Conservation (phyloP, 2,797 vertebrate species). For the Microctenopoma steveboyesi region DNA sequence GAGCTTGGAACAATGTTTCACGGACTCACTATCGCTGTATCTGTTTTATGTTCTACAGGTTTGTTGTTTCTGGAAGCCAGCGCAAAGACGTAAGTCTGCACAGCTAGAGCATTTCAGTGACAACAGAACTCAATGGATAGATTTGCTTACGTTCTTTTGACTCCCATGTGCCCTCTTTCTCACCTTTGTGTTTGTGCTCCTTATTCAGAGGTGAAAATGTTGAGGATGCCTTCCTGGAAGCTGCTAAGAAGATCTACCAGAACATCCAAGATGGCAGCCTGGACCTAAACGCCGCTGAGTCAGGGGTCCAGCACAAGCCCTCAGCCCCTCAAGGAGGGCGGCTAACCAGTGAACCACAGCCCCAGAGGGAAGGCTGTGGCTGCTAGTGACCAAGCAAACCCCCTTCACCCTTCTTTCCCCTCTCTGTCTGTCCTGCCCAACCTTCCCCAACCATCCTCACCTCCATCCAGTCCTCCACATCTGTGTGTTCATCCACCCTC, state of each 20-base stretch:
- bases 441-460: constrained; percentile 49
- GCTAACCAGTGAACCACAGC: constrained; percentile 98
- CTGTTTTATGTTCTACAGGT: constrained; percentile 78
- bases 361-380: constrained; percentile 98
- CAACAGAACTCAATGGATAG: neutral
- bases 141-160: neutral
- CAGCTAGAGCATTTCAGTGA: neutral
- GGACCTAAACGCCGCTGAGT: constrained; percentile 98
- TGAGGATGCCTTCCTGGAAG: constrained; percentile 98
- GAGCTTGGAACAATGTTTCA: constrained; percentile 22
- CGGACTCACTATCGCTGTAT: constrained; percentile 17
- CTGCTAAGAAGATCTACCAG: constrained; percentile 99
- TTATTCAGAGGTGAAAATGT: constrained; percentile 93
- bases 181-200: constrained; percentile 9
- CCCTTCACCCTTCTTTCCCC: constrained; percentile 23
- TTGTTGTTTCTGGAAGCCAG: constrained; percentile 98
- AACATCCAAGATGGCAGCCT: constrained; percentile 99
- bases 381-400: constrained; percentile 92
- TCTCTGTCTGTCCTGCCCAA: constrained; percentile 35
- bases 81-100: constrained; percentile 97
- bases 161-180: neutral
- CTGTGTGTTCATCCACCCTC: constrained; percentile 46
- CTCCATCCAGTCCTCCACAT: constrained; percentile 52
- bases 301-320: constrained; percentile 98
- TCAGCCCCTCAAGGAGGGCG: constrained; percentile 96